Evolutionary conservation across 2,113 vertebrate species (phyloP), one percentile per base, ranked within the genome.

Genomic region (Axis porcinus): DNA sequence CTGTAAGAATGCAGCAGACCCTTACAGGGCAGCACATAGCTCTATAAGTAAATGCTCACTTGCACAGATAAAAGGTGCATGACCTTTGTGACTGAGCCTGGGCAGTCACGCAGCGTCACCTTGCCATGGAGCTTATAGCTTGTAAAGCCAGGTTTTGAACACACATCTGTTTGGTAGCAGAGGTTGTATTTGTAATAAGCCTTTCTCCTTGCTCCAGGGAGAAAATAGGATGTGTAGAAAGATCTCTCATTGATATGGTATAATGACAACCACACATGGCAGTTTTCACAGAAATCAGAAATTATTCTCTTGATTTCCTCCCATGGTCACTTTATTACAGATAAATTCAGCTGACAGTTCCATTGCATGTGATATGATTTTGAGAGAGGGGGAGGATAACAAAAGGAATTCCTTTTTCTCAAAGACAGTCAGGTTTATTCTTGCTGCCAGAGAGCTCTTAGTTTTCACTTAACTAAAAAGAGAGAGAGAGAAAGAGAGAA

Each of bases 381-480:
- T 91, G 76, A 62, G 36, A 89, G 52, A 67, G 85, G n/a, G 33
- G 50, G 57, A 96, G 7, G 43, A 43, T 96, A 86, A 97, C 36
- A 86, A 97, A 92, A 90, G 57, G 47, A 91, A 92, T 96, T 94
- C 5, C 25, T 91, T 96, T 97, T 92, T 70, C 79, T 95, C 36
- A 85, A 94, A 96, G 74, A 91, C 21, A 92, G 85, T 93, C 60
- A 93, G 19, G 5, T 95, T 89, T 90, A 84, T 89, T 95, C 50
- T 96, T 89, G 7, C 15, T 92, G 64, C 79, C 84, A 88, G 92
- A 85, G 89, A 93, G 62, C 57, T 97, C 15, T 17, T 76, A 74
- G 62, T 94, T 97, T 97, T 91, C 82, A 95, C 14, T 90, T 96
- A 91, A 93, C 13, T 70, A 23, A n/a, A 93, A 52, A 95, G 83